Conservation (phyloP, 2,888 invertebrate species). For the Erebia palarica region DNA sequence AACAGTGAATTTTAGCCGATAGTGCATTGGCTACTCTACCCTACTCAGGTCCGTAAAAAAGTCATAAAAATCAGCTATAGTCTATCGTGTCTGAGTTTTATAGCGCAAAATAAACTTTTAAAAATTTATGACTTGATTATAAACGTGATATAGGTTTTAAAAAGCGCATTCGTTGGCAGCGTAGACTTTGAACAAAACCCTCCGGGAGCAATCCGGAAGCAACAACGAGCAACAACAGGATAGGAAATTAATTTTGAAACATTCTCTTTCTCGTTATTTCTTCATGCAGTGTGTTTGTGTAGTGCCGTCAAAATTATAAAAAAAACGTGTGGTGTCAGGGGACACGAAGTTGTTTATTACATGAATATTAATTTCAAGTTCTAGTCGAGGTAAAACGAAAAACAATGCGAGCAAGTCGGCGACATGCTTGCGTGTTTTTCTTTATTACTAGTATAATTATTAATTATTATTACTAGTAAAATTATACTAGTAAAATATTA, state of each 20-base stretch:
- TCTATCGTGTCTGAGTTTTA: conserved; percentile 4
- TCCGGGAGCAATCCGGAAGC: not conserved
- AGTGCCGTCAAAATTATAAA: no score
- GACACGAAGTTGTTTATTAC: no score
- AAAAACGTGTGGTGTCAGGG: no score
- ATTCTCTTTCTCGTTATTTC: no score
- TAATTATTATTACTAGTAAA: no score
- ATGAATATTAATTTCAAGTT: no score
- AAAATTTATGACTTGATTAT: conserved; percentile 9
- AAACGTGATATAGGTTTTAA: not conserved
- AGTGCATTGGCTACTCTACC: not conserved
- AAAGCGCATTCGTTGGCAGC: not conserved
- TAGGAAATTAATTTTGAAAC: not conserved
- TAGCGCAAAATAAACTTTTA: conserved; percentile 12
- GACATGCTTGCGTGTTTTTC: no score
- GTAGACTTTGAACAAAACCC: not conserved
- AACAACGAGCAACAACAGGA: not conserved
- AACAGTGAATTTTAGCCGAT: not conserved
- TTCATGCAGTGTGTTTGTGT: no score
- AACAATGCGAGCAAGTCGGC: no score
- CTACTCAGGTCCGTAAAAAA: not conserved
- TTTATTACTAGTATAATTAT: no score
- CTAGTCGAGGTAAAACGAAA: no score
- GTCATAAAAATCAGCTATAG: conserved; percentile 5
- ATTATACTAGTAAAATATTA: no score